phyloP scores from a whole-genome alignment of 2,797 vertebrate species.

The Pitangus sulphuratus region DNA sequence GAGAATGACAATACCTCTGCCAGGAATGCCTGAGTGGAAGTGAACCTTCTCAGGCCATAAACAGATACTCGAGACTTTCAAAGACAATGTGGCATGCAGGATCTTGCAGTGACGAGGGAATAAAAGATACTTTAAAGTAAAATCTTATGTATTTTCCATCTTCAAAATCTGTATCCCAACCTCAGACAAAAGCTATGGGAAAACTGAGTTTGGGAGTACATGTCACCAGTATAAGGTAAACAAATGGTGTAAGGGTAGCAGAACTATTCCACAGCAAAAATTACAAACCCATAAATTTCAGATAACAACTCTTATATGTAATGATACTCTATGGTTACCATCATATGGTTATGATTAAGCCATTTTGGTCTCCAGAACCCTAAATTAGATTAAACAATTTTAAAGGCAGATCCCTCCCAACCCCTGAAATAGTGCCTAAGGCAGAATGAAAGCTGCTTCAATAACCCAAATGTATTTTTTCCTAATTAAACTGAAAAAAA shows the following conservation, averaged over 20 bases:
- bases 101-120: neutral
- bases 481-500: neutral
- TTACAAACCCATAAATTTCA: neutral
- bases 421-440: neutral
- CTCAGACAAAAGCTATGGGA: neutral
- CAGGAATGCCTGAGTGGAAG: neutral
- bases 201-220: neutral
- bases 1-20: neutral
- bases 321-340: neutral
- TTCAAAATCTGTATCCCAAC: neutral
- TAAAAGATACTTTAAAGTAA: neutral
- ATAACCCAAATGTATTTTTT: neutral
- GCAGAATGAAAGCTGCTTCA: neutral
- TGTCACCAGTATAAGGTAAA: neutral
- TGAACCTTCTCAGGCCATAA: neutral
- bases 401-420: neutral
- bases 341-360: neutral
- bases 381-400: neutral
- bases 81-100: accelerated
- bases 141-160: neutral
- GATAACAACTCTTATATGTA: neutral
- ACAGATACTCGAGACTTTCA: neutral
- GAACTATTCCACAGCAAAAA: neutral
- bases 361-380: neutral
- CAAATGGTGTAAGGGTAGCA: neutral